Conservation (phyloP, 2,888 invertebrate genomes). For the Trichacis sp. region DNA sequence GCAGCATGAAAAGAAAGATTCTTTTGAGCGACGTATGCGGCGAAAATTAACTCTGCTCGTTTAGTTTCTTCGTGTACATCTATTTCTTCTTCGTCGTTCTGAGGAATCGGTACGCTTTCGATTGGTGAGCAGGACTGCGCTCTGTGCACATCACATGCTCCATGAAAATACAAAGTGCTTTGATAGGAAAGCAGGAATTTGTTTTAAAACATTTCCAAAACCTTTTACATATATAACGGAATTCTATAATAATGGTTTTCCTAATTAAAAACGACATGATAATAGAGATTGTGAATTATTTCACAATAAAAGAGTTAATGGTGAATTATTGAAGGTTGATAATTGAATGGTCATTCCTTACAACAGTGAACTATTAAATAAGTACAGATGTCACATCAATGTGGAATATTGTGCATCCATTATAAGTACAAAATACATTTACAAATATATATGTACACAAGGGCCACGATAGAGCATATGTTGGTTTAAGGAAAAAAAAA, state of each 20-base stretch:
- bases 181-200: too few relatives aligned
- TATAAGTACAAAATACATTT: conserved; percentile 33
- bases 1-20: too few relatives aligned
- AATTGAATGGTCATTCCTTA: conserved; percentile 37
- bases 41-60: too few relatives aligned
- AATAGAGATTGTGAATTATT: background rate
- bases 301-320: conserved; percentile 7
- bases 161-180: too few relatives aligned
- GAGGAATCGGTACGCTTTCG: too few relatives aligned
- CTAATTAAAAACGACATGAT: background rate
- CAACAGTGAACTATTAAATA: conserved; percentile 24
- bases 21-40: too few relatives aligned
- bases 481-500: background rate
- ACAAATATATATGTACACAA: conserved; percentile 37
- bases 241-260: background rate
- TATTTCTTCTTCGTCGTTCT: too few relatives aligned
- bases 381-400: conserved; percentile 34
- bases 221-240: too few relatives aligned
- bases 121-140: too few relatives aligned
- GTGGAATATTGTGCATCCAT: conserved; percentile 40
- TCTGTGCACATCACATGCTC: too few relatives aligned
- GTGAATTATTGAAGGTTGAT: conserved; percentile 19
- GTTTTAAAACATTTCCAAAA: too few relatives aligned
- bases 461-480: conserved; percentile 23
- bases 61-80: too few relatives aligned